Percentiles rank a stretch among this genome's conserved stretches.
These are phyloP conservation scores for Sebastes minor DNA, from an alignment of 2,797 vertebrate genomes.

Conservation along the genomic window DNA sequence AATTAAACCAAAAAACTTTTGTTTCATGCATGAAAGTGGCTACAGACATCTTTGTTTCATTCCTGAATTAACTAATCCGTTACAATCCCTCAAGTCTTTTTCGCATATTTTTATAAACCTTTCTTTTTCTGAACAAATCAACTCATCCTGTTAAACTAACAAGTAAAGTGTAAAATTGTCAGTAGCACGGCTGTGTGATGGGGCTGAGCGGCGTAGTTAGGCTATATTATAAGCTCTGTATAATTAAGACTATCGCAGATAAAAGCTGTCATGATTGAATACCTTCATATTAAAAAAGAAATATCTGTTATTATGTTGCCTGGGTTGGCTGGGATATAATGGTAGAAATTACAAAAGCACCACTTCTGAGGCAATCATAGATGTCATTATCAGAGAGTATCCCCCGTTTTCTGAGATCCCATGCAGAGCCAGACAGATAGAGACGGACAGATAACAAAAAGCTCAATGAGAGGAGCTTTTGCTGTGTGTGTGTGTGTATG, in stretches of 20 bases:
- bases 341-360: constrained; percentile 15
- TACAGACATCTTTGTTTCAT: constrained; percentile 6
- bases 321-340: neutral
- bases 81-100: constrained; percentile 7
- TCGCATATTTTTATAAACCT: neutral
- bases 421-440: constrained; percentile 8
- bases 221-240: neutral
- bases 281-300: neutral
- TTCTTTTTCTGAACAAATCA: neutral
- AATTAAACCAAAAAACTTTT: constrained; percentile 13
- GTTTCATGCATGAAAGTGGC: neutral
- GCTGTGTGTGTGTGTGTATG: neutral
- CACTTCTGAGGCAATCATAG: constrained; percentile 26
- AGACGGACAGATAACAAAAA: constrained; percentile 16
- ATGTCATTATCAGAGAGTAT: constrained; percentile 34
- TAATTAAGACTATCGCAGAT: constrained; percentile 7
- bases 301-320: neutral
- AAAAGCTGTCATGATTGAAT: neutral
- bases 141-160: neutral
- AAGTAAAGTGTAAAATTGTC: constrained; percentile 1
- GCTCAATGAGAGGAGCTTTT: neutral
- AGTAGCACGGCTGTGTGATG: neutral
- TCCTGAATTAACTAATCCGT: constrained; percentile 21
- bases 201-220: neutral
- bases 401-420: constrained; percentile 3